Base-by-base conservation (phyloP, 2,888 invertebrate genomes). In the Cremastobaeus sp. region DNA sequence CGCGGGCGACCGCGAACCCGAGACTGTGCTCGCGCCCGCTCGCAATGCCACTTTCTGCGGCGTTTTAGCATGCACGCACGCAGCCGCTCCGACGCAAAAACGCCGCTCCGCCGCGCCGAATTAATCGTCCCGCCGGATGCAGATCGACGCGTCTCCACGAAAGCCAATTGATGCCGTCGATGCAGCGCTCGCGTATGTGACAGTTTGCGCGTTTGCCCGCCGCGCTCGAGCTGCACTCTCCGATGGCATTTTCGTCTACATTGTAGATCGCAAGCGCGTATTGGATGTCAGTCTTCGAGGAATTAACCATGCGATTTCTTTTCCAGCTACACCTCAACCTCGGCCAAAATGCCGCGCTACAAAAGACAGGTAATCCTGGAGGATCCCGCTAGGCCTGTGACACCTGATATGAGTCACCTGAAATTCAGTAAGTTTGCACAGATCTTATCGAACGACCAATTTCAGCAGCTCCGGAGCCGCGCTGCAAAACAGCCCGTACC, bases 321-420 rank as follows among this genome's bases (percentile, higher is more conserved):
- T 70, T 70, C 6, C 60, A 69, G 69, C 12, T 64, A 52, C 55
- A 70, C 54, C 68, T 65, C 20, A 47, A 59, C 55, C 54, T 11
- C 20, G 47, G 60, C 68, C 68, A 83, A 76, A 70, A 88, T 88
- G 87, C 87, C 87, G 80, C 87, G 87, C 80, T 84, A 84, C 77
- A 86, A 85, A 78, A 86, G 86, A 82, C 87, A 87, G 82, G 84
- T 86, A 74, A 83, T 87, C 78, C 82, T 88, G 79, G 87, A 87
- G 78, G 87, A 87, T 79, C 86, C 86, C 65, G 80, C 85, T 70
- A 85, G 87, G 79, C 86, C 87, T 64, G 87, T 88, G 64, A 88
- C 87, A 77, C 88, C 88, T 69, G 88, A 88, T 77, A 86, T 86
- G 85, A 82, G 82, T 59, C 86, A 87, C 45, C 85, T 85, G 41